These are phyloP conservation scores for Passer montanus DNA, from an alignment of 2,113 vertebrate species.

Conservation along the genomic window DNA sequence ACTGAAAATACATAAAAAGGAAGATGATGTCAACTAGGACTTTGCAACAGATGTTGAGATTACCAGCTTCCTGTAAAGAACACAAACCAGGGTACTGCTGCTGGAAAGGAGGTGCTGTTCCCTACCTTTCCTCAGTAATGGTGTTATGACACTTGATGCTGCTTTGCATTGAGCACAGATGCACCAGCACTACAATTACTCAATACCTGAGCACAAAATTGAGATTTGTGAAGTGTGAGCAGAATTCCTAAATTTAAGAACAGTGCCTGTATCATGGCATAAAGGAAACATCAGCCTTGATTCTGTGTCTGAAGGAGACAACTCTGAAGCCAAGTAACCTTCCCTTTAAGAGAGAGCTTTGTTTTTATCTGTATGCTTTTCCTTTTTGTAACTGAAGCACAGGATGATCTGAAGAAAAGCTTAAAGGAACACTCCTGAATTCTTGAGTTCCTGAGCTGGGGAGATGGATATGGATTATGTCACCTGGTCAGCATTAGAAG, in stretches of 20 bases:
- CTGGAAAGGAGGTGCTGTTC: background rate
- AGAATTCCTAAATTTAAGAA: background rate
- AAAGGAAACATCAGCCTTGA: background rate
- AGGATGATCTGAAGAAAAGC: background rate
- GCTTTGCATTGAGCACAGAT: background rate
- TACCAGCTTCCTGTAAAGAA: background rate
- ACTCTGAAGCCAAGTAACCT: background rate
- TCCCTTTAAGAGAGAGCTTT: background rate
- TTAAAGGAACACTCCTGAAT: background rate
- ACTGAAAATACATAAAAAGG: background rate
- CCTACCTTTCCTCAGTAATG: background rate
- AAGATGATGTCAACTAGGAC: background rate
- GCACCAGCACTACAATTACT: background rate
- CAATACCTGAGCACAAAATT: background rate
- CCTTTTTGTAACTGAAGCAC: background rate
- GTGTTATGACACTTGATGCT: background rate
- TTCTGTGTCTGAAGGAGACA: background rate
- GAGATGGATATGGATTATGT: background rate
- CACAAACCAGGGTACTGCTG: background rate
- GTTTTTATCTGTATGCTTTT: background rate
- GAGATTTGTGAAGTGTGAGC: background rate
- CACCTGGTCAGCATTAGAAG: background rate
- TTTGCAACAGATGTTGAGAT: background rate
- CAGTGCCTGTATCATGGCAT: background rate
- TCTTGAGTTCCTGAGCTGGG: background rate